Evolutionary conservation across 2,888 invertebrate genomes (phyloP), one percentile per base, ranked within the genome.

Genomic region (Venusia cambrica): DNA sequence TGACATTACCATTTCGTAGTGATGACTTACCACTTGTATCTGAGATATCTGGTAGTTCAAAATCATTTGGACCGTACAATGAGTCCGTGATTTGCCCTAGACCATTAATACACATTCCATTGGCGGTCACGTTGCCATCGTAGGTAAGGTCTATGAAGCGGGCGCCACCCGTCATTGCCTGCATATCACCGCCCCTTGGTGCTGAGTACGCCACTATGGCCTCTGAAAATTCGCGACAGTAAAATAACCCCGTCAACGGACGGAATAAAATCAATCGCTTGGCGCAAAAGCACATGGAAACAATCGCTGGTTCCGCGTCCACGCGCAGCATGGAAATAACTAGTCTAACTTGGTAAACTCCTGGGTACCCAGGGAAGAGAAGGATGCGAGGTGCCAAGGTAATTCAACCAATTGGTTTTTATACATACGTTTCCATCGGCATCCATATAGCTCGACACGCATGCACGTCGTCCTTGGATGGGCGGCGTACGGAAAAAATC

Each of bases 371-470:
- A 10, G 8, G 9, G 2, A n/a, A 16, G 20, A 15, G 9, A 4
- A 15, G 19, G 8, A 5, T 3, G 13, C 26, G 13, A 14, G 19
- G 15, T 38, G 38, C 24, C 14, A 28, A 33, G 32, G 32, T 11
- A 33, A n/a, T 5, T 28, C 28, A 24, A 29, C 14, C 1, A 2
- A 6, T 16, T 17, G 8, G 21, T 22, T n/a, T 13, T 5, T 19
- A 47, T 73, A 87, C 87, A 57, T 81, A 88, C 87, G 87, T 81
- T 87, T 87, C 87, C 87, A 87, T 13, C 61, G 71, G 78, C 97
- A 97, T 45, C 97, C 97, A 70, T 95, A 96, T 36, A 97, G 84
- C 72, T 97, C 97, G 18, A 97, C 94, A 49, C 97, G 83, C 94
- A 97, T 94, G 83, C 97, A 97, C 26, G 97, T 94, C 0, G 96